Evolutionary conservation across 1,140 invertebrate genomes (phyloP).

Genomic region (Gryon sp.): DNA sequence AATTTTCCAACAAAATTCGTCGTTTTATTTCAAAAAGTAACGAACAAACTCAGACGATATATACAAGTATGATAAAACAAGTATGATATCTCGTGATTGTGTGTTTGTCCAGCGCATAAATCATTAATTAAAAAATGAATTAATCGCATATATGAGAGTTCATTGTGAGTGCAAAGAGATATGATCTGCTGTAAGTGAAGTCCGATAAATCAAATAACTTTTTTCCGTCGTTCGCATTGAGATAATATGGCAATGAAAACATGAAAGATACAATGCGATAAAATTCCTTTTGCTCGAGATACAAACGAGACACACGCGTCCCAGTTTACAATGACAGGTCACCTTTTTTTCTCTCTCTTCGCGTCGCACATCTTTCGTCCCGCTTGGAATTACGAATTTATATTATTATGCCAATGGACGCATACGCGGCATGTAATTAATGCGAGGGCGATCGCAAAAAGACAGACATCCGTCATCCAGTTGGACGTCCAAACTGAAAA

Average conservation of each 20-base stretch:
- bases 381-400: constrained; percentile 48
- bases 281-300: constrained; percentile 72
- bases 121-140: constrained; percentile 53
- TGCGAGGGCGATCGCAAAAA: constrained; percentile 68
- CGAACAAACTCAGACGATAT: no score
- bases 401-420: constrained; percentile 56
- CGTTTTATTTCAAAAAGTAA: not conserved
- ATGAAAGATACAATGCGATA: constrained; percentile 75
- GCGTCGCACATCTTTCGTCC: constrained; percentile 24
- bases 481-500: constrained; percentile 61
- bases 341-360: constrained; percentile 41
- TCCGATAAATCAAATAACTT: constrained; percentile 76
- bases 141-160: constrained; percentile 19
- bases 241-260: constrained; percentile 75
- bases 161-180: constrained; percentile 42
- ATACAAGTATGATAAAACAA: no score
- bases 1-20: no score
- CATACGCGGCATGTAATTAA: constrained; percentile 70
- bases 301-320: constrained; percentile 72
- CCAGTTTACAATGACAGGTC: constrained; percentile 64
- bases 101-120: constrained; percentile 29
- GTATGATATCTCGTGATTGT: no score
- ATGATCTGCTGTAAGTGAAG: constrained; percentile 41
- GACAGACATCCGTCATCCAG: constrained; percentile 67
- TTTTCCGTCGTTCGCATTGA: constrained; percentile 68